phyloP scores from a whole-genome alignment of 2,888 invertebrate species.

The Drymonia ruficornis region DNA sequence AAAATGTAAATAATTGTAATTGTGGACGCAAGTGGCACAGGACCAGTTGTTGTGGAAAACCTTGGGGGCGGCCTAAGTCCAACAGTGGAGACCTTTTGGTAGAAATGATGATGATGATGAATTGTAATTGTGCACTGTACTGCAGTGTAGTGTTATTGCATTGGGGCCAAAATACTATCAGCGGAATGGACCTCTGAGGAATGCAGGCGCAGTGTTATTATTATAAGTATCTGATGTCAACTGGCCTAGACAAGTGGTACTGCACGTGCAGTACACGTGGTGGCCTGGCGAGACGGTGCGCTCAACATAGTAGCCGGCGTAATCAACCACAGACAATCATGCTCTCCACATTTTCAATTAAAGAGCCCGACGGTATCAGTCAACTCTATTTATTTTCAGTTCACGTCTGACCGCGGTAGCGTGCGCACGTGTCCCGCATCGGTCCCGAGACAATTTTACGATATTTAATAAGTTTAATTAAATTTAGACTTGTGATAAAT shows the following conservation, averaged over 20 bases:
- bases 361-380: slow-evolving; percentile 21
- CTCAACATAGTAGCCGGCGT: slow-evolving; percentile 2
- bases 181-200: too few relatives aligned
- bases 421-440: slow-evolving; percentile 14
- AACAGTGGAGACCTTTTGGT: too few relatives aligned
- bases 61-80: too few relatives aligned
- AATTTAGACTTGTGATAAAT: background rate
- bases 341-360: background rate
- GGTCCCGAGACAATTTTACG: background rate
- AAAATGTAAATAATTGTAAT: too few relatives aligned
- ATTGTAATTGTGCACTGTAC: too few relatives aligned
- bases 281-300: background rate
- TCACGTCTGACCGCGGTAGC: slow-evolving; percentile 13
- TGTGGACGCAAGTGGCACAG: too few relatives aligned
- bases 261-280: background rate
- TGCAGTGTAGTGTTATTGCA: too few relatives aligned
- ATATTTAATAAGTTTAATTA: background rate
- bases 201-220: too few relatives aligned
- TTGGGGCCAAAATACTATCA: too few relatives aligned
- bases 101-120: too few relatives aligned
- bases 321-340: background rate
- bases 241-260: background rate
- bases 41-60: too few relatives aligned
- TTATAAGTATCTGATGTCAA: background rate
- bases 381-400: slow-evolving; percentile 22